Conservation (phyloP, 2,797 vertebrate species). For the Pseudochirops cupreus region DNA sequence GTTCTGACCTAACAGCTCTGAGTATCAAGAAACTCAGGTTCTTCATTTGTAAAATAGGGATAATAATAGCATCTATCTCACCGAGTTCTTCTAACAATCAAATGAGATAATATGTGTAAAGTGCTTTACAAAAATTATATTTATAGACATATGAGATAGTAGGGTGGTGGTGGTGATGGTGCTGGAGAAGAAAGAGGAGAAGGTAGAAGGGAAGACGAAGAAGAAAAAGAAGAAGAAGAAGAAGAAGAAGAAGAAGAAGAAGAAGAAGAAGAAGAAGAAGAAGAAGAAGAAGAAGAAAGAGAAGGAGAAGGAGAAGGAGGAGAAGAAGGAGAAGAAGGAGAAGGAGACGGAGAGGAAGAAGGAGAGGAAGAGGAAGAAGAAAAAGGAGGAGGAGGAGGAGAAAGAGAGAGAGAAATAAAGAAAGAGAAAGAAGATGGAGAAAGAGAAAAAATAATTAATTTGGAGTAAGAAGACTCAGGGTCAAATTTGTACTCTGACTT, state of each 20-base stretch:
- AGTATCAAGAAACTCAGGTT: neutral
- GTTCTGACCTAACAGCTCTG: neutral
- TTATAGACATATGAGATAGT: neutral
- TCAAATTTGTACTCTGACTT: neutral
- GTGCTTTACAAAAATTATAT: neutral
- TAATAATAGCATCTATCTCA: too few species aligned
- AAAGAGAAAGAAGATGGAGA: too few species aligned
- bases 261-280: too few species aligned
- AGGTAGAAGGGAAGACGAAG: too few species aligned
- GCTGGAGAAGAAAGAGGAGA: neutral
- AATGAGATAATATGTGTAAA: too few species aligned
- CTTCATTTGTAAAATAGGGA: neutral
- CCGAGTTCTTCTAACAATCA: too few species aligned
- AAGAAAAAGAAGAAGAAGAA: neutral
- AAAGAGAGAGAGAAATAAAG: too few species aligned
- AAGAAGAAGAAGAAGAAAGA: neutral
- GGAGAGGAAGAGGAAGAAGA: neutral
- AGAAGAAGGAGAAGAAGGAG: too few species aligned
- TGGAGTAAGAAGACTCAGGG: neutral
- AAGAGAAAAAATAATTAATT: neutral
- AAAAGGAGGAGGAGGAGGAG: too few species aligned
- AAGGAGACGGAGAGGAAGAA: too few species aligned
- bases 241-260: neutral
- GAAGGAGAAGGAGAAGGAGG: too few species aligned
- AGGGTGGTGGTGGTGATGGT: neutral